phyloP scores from a whole-genome alignment of 2,888 invertebrate species.

The Germaria angustata region DNA sequence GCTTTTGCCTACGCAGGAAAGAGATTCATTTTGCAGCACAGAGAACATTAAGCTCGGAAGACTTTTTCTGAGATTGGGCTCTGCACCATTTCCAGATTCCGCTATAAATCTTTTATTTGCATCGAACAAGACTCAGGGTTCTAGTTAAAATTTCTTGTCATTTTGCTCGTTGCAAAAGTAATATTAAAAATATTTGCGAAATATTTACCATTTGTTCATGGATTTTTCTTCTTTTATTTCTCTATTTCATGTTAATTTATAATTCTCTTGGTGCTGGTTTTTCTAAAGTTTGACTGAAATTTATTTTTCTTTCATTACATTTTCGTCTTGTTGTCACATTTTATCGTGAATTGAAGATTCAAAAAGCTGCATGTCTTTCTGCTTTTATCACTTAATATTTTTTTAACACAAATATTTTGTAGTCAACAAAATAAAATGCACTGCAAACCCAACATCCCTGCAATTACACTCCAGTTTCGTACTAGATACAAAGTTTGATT shows the following conservation, averaged over 20 bases:
- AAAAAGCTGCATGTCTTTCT: slow-evolving; percentile 50
- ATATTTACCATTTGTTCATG: slow-evolving; percentile 28
- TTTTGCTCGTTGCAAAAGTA: slow-evolving; percentile 1
- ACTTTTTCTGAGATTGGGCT: too few relatives aligned
- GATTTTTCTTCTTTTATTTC: too few relatives aligned
- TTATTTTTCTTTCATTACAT: not conserved
- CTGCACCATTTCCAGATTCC: too few relatives aligned
- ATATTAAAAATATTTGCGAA: not conserved
- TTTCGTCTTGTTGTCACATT: slow-evolving; percentile 56
- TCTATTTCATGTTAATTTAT: slow-evolving; percentile 7
- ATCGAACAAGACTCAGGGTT: too few relatives aligned
- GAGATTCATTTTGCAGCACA: too few relatives aligned
- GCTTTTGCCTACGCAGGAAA: too few relatives aligned
- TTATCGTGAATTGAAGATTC: slow-evolving; percentile 62
- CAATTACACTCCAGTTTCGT: slow-evolving; percentile 48
- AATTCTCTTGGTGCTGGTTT: slow-evolving; percentile 7
- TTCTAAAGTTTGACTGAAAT: not conserved
- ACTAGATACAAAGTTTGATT: slow-evolving; percentile 33
- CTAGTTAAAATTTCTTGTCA: not conserved
- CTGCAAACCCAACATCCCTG: slow-evolving; percentile 51
- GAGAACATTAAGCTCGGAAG: too few relatives aligned
- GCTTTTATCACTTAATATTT: not conserved
- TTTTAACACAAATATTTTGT: slow-evolving; percentile 14
- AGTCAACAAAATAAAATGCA: slow-evolving; percentile 28
- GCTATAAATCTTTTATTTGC: too few relatives aligned